Evolutionary conservation across 2,797 vertebrate genomes (phyloP), one percentile per base, ranked within the genome.

Genomic region (Morus bassanus): DNA sequence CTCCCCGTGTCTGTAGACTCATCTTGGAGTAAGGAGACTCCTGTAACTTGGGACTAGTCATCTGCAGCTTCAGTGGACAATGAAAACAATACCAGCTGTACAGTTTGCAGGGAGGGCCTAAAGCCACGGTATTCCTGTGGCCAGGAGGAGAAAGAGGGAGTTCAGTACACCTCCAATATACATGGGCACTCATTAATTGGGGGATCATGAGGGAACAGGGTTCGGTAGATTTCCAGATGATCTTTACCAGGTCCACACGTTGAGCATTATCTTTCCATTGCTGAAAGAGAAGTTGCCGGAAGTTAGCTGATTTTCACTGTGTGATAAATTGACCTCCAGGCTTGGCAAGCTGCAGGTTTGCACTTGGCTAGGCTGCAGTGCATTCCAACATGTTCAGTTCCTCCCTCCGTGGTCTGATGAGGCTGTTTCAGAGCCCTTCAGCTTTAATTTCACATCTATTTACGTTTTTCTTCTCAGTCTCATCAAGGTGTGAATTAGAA

Each of bases 201-300:
- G 35, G 18, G 14, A 23, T 59, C 13, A 27, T 11, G 72, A 69
- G 30, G 39, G 28, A 64, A 17, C 10, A 50, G 45, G 30, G n/a
- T 53, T 46, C 2, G 1, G 33, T 60, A 64, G 41, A 45, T 75
- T 77, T 88, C 30, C 19, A 22, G 21, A 10, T 87, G 48, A 16
- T 64, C 35, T 60, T 45, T 46, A 9, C 28, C 41, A 5, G 3
- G 1, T 30, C 30, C 23, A 8, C 11, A 2, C 2, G 0, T 2
- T 27, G 30, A 89, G 8, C 11, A 10, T 76, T 72, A 8, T 64
- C 18, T 74, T 48, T 72, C 17, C 14, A 11, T 33, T 76, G 59
- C n/a, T 43, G 33, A 56, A 51, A 24, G 51, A 48, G 43, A 27
- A 67, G 50, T 25, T 28, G 7, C 48, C 67, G 64, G 15, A 72